phyloP scores from a whole-genome alignment of 1,140 invertebrate genomes.

The Colletes gigas region DNA sequence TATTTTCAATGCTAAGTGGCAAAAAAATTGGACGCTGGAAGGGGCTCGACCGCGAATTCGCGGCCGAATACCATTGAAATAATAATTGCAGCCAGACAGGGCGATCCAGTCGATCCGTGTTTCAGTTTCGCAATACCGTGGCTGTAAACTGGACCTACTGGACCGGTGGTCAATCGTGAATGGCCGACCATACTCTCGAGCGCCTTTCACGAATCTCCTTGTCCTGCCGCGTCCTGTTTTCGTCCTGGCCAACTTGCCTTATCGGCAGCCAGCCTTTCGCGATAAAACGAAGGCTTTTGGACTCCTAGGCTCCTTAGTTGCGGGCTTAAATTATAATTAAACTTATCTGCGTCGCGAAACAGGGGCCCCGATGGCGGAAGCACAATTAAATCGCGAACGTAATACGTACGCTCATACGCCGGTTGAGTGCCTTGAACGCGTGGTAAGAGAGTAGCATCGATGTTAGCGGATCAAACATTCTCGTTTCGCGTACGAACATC shows the following conservation, averaged over 20 bases:
- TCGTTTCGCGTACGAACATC: no score
- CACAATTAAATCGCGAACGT: no score
- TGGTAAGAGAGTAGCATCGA: no score
- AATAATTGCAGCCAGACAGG: conserved; percentile 43
- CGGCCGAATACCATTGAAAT: conserved; percentile 1
- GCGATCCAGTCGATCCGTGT: conserved; percentile 44
- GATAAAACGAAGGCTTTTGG: conserved; percentile 29
- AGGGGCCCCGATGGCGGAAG: background rate
- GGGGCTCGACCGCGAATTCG: background rate
- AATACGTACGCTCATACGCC: no score
- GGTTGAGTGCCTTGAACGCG: no score
- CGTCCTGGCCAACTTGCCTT: conserved; percentile 32
- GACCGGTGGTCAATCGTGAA: conserved; percentile 58
- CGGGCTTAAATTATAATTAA: conserved; percentile 33
- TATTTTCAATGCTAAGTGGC: no score
- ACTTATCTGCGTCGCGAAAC: conserved; percentile 14
- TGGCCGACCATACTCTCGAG: conserved; percentile 39
- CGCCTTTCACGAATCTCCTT: conserved; percentile 60
- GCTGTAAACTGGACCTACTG: conserved; percentile 52
- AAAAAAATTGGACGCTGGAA: background rate
- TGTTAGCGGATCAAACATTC: no score
- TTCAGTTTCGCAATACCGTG: conserved; percentile 52
- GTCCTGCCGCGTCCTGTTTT: conserved; percentile 43
- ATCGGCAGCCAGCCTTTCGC: conserved; percentile 19
- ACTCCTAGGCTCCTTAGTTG: background rate